These are phyloP conservation scores for Lomographa bimaculata DNA, from an alignment of 2,888 invertebrate genomes.

Conservation along the genomic window DNA sequence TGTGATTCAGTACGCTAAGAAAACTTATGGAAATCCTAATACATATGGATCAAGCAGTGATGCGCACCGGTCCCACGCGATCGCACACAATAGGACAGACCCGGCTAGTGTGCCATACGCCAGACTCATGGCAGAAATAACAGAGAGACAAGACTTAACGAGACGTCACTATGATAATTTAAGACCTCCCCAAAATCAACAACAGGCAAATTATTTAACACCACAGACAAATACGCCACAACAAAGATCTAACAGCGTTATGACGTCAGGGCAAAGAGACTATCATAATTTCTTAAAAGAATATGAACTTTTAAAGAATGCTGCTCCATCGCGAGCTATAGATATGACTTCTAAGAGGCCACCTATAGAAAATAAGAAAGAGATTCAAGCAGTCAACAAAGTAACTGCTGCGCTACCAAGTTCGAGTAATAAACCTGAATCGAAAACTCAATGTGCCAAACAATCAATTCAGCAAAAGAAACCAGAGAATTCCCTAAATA, in stretches of 20 bases:
- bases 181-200: slow-evolving; percentile 1
- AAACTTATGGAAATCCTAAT: slow-evolving; percentile 16
- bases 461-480: slow-evolving; percentile 48
- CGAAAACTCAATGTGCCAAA: slow-evolving; percentile 56
- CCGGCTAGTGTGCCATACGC: slow-evolving; percentile 18
- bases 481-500: slow-evolving; percentile 61
- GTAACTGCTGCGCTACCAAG: slow-evolving; percentile 37
- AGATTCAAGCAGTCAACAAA: slow-evolving; percentile 37
- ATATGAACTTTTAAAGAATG: slow-evolving; percentile 27
- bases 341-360: slow-evolving; percentile 13
- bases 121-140: slow-evolving; percentile 18
- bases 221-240: slow-evolving; percentile 3
- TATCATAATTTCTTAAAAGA: slow-evolving; percentile 59
- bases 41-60: not conserved
- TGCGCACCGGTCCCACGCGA: too few relatives aligned
- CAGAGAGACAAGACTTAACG: slow-evolving; percentile 9
- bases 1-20: slow-evolving; percentile 35
- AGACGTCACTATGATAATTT: slow-evolving; percentile 1
- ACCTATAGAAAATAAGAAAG: slow-evolving; percentile 31
- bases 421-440: slow-evolving; percentile 35
- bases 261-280: slow-evolving; percentile 34
- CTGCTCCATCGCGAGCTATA: not conserved
- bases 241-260: slow-evolving; percentile 8
- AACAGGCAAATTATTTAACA: too few relatives aligned
- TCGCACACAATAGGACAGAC: too few relatives aligned